These are phyloP conservation scores for Cyphomyrus plagiostoma DNA, from an alignment of 2,113 vertebrate species.

Conservation along the genomic window DNA sequence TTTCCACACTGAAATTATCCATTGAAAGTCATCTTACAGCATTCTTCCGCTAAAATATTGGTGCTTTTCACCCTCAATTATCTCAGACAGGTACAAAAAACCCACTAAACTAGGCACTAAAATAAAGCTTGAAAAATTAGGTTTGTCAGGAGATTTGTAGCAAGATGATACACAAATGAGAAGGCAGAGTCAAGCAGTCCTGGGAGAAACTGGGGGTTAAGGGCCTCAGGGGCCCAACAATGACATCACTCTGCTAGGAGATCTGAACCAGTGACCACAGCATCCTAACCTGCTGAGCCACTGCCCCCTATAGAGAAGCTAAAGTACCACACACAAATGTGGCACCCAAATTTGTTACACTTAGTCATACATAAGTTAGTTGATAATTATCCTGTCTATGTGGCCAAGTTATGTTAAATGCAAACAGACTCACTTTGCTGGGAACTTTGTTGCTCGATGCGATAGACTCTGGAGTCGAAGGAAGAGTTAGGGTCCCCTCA, in stretches of 20 bases:
- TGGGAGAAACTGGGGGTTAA: background rate
- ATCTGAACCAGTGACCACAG: background rate
- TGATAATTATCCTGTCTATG: too few relatives aligned
- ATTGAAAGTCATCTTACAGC: background rate
- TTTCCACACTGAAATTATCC: background rate
- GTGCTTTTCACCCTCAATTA: background rate
- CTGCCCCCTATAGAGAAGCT: background rate
- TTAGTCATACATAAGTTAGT: background rate
- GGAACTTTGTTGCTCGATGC: constrained; percentile 11
- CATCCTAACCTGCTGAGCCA: background rate
- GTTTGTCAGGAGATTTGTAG: background rate
- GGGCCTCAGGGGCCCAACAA: background rate
- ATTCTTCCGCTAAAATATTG: background rate
- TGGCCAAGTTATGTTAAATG: background rate
- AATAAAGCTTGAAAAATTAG: background rate
- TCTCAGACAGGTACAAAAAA: background rate
- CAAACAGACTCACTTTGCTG: constrained; percentile 41
- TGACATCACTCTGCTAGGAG: background rate
- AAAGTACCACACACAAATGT: background rate
- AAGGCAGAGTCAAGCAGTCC: background rate
- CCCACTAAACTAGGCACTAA: background rate
- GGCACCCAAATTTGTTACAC: background rate
- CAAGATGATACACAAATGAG: background rate
- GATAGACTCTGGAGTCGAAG: constrained; percentile 26
- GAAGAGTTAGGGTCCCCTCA: constrained; percentile 40